Conservation (phyloP, 2,113 vertebrate genomes). For the Enhydra lutris region DNA sequence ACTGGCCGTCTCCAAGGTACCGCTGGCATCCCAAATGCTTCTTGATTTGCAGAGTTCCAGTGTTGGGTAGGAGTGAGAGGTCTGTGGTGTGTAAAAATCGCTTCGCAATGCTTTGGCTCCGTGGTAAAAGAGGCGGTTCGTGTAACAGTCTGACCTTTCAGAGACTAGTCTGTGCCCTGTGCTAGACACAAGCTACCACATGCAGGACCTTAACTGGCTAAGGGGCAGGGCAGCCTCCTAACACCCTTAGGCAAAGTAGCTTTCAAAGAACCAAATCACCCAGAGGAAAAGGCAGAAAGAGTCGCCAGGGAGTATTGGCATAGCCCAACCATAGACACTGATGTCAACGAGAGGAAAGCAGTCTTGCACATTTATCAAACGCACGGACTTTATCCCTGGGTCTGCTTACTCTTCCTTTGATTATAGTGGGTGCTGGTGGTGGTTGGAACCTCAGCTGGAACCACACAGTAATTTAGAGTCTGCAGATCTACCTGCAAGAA, state of each 20-base stretch:
- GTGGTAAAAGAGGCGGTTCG: not conserved
- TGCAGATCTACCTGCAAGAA: not conserved
- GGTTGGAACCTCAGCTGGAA: not conserved
- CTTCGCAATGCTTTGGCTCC: not conserved
- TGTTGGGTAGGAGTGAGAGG: not conserved
- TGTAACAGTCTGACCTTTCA: not conserved
- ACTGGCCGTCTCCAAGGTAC: constrained; percentile 96
- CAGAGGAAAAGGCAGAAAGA: not conserved
- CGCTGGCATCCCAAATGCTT: constrained; percentile 38
- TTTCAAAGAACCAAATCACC: not conserved
- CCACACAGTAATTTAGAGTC: not conserved
- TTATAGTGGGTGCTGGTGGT: not conserved
- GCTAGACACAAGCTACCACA: not conserved
- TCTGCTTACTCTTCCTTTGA: not conserved
- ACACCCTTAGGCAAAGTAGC: not conserved
- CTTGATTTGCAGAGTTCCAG: not conserved
- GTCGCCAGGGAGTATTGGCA: not conserved
- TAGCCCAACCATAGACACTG: not conserved
- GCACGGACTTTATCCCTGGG: not conserved
- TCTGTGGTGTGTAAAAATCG: not conserved
- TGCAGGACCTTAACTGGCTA: not conserved
- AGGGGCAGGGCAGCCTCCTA: not conserved
- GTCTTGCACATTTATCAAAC: not conserved
- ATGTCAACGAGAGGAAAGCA: not conserved
- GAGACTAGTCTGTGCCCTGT: not conserved